phyloP scores from a whole-genome alignment of 2,113 vertebrate species.

The Rostratula benghalensis region DNA sequence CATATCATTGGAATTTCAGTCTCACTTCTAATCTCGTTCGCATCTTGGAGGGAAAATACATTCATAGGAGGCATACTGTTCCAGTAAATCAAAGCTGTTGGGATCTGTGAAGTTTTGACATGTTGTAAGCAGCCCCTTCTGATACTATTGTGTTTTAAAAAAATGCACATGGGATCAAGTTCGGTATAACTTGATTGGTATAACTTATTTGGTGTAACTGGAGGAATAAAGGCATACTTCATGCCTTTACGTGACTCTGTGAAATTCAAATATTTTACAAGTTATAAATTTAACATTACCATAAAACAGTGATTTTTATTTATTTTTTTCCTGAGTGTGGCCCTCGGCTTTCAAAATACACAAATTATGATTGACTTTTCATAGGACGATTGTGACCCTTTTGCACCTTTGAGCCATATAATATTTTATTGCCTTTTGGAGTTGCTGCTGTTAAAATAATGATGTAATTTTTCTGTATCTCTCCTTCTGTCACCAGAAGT shows the following conservation, averaged over 20 bases:
- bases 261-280: neutral
- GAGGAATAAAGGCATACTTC: neutral
- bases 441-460: neutral
- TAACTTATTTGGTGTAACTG: too few species aligned
- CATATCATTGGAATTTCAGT: neutral
- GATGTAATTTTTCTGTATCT: neutral
- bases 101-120: neutral
- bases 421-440: neutral
- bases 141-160: neutral
- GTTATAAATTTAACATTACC: neutral
- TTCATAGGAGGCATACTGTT: neutral
- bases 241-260: neutral
- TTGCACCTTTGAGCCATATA: neutral
- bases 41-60: neutral
- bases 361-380: neutral
- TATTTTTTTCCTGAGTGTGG: neutral
- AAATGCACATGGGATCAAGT: neutral
- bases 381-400: neutral
- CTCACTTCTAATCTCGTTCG: neutral
- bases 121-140: neutral
- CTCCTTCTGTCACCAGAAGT: neutral
- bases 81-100: neutral
- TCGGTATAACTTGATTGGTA: neutral
- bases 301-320: neutral
- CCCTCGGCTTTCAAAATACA: neutral